A percentile compares a stretch with the other conserved stretches of the same genome.
Conservation (phyloP, 2,888 invertebrate genomes). For the Saturnia japonica region DNA sequence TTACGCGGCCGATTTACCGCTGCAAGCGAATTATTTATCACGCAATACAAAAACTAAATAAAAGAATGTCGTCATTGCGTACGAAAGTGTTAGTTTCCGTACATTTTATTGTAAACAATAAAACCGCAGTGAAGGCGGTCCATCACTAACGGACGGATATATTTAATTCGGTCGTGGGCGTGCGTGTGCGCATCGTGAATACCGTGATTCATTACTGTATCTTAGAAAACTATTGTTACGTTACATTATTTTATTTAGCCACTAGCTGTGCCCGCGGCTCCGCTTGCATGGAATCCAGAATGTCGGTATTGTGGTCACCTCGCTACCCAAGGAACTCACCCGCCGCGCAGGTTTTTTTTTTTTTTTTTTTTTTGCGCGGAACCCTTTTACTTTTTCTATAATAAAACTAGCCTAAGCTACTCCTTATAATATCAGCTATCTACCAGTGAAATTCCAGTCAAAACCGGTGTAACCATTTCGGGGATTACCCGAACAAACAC, state of each 20-base stretch:
- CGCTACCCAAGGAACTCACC: no score
- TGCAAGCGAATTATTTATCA: neutral
- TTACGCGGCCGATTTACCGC: neutral
- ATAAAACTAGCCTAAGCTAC: no score
- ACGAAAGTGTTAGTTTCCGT: conserved; percentile 13
- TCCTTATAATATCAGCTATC: no score
- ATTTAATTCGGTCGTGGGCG: conserved; percentile 11
- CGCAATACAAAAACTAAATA: conserved; percentile 8
- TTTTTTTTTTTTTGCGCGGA: no score
- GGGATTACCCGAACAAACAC: no score
- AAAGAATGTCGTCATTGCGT: conserved; percentile 16
- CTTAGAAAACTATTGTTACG: conserved; percentile 11
- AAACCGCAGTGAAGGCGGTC: conserved; percentile 17
- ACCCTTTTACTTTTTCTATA: no score
- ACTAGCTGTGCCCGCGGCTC: no score
- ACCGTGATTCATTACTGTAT: conserved; percentile 11
- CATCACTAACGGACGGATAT: conserved; percentile 3
- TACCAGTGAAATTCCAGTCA: no score
- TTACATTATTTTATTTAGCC: neutral
- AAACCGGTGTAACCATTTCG: no score
- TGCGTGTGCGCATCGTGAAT: conserved; percentile 2
- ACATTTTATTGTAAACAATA: conserved; percentile 22
- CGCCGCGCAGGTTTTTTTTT: no score
- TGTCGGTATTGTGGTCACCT: no score
- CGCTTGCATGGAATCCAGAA: no score